These are phyloP conservation scores for Peromyscus leucopus DNA, from an alignment of 2,113 vertebrate species.

Conservation along the genomic window DNA sequence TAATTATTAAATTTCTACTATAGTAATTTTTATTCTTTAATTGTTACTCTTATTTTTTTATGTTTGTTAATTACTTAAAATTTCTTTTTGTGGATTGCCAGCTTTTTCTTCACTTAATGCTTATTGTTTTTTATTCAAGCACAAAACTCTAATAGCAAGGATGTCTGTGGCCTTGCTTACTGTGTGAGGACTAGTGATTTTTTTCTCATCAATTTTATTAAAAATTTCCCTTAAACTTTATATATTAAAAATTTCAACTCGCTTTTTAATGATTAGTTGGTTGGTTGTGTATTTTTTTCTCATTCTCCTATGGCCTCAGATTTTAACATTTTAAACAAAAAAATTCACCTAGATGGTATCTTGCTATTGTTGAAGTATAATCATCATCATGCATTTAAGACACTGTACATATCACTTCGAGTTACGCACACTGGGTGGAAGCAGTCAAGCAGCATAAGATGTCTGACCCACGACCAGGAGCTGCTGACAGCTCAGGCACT, in stretches of 20 bases:
- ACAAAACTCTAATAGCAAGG: neutral
- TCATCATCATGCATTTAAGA: neutral
- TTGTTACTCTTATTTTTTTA: slow-evolving; percentile 52
- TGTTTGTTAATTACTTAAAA: slow-evolving; percentile 50
- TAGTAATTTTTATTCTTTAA: slow-evolving; percentile 60
- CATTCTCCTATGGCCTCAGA: neutral
- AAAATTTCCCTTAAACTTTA: neutral
- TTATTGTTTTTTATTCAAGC: slow-evolving; percentile 20
- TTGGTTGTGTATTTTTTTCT: neutral
- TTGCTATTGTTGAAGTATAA: neutral
- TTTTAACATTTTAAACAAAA: neutral
- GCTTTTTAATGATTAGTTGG: neutral
- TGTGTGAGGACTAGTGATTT: neutral
- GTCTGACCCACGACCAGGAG: neutral
- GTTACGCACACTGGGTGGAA: neutral
- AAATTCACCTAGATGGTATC: neutral
- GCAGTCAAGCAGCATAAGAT: neutral
- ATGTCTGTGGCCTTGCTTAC: neutral
- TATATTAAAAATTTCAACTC: neutral
- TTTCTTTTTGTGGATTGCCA: neutral
- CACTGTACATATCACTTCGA: neutral
- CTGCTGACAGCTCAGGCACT: neutral
- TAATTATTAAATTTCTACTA: slow-evolving; percentile 64
- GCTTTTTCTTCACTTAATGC: slow-evolving; percentile 8
- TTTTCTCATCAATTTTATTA: neutral